Percentiles rank a stretch among this genome's conserved stretches.
Evolutionary conservation across 2,797 vertebrate species (phyloP).

Genomic region (Enteromius paludinosus): DNA sequence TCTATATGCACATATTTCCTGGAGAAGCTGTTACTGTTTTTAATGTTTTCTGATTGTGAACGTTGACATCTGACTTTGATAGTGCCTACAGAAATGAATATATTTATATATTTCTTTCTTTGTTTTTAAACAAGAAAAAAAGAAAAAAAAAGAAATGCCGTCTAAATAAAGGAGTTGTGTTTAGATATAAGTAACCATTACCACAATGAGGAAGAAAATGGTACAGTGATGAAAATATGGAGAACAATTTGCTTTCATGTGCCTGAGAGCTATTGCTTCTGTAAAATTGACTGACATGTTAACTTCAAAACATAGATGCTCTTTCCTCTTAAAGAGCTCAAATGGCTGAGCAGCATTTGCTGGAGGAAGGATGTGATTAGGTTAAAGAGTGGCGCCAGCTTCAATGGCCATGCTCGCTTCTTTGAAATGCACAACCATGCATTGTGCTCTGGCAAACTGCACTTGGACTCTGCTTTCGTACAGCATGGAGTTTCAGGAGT

Average conservation of each 20-base stretch:
- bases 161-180: slow-evolving; percentile 14
- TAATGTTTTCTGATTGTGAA: background rate
- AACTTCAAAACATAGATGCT: slow-evolving; percentile 23
- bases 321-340: slow-evolving; percentile 38
- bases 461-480: slow-evolving; percentile 4
- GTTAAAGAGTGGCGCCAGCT: slow-evolving; percentile 48
- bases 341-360: slow-evolving; percentile 41
- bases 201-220: background rate
- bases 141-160: background rate
- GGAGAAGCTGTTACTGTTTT: slow-evolving; percentile 28
- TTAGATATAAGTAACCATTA: slow-evolving; percentile 11
- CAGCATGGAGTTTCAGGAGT: slow-evolving; percentile 9
- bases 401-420: slow-evolving; percentile 27
- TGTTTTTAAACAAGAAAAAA: background rate
- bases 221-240: background rate
- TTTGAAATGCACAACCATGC: slow-evolving; percentile 53
- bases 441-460: slow-evolving; percentile 47
- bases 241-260: slow-evolving; percentile 11
- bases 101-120: too few relatives aligned
- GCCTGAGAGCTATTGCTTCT: slow-evolving; percentile 3
- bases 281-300: slow-evolving; percentile 25
- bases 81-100: slow-evolving; percentile 5
- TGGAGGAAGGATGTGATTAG: slow-evolving; percentile 40
- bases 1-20: slow-evolving; percentile 39
- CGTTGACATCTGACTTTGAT: slow-evolving; percentile 24